Percentiles rank a stretch among this genome's conserved stretches.
These are phyloP conservation scores for Helostoma temminkii DNA, from an alignment of 2,797 vertebrate genomes.

Conservation along the genomic window DNA sequence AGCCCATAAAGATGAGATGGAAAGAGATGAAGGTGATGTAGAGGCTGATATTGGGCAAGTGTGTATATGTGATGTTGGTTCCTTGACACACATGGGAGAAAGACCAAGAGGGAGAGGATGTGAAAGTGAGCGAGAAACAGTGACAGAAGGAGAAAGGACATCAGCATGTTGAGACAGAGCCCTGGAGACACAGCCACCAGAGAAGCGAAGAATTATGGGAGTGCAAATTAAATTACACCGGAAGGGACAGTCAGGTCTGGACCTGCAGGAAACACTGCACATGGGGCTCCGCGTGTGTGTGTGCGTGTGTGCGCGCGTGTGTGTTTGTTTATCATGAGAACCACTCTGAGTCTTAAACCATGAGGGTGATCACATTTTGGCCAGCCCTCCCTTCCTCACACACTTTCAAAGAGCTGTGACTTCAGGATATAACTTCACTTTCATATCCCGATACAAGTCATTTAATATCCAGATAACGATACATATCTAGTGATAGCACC, in stretches of 20 bases:
- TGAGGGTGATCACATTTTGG: too few species aligned
- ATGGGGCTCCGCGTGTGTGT: conserved; percentile 60
- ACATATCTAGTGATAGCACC: too few species aligned
- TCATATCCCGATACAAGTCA: too few species aligned
- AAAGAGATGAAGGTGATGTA: conserved; percentile 26
- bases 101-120: conserved; percentile 63
- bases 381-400: background rate
- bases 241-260: conserved; percentile 86
- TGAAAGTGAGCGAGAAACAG: conserved; percentile 63
- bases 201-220: conserved; percentile 85
- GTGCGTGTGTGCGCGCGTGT: conserved; percentile 18
- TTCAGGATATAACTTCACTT: too few species aligned
- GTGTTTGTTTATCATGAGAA: conserved; percentile 1
- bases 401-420: too few species aligned
- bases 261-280: conserved; percentile 83
- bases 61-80: conserved; percentile 46
- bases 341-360: too few species aligned
- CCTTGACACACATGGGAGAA: conserved; percentile 69
- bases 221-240: conserved; percentile 88
- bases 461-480: too few species aligned
- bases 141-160: conserved; percentile 66
- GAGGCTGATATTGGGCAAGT: conserved; percentile 46
- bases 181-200: conserved; percentile 80
- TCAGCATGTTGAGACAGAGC: conserved; percentile 76
- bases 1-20: conserved; percentile 29